Percentiles rank a stretch among this genome's conserved stretches.
These are phyloP conservation scores for Teleiodes luculella DNA, from an alignment of 2,888 invertebrate genomes.

Conservation along the genomic window DNA sequence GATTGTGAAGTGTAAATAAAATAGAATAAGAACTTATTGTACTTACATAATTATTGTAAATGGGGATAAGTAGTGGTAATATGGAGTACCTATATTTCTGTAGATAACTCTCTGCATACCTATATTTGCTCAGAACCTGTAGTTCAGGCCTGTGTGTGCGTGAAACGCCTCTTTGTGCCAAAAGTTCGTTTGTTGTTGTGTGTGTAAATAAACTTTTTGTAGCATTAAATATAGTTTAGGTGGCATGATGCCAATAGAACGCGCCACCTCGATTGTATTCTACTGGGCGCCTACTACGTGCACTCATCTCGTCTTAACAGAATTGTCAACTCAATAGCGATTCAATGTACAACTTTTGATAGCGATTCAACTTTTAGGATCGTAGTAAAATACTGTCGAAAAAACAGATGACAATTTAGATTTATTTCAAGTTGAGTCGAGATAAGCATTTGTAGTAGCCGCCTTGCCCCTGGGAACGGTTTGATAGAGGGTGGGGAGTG, in stretches of 20 bases:
- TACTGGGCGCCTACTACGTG: too few species aligned
- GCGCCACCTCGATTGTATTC: constrained; percentile 37
- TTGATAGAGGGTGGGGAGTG: constrained; percentile 17
- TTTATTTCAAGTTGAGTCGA: too few species aligned
- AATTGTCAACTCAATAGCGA: too few species aligned
- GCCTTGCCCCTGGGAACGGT: constrained; percentile 13
- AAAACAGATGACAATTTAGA: too few species aligned
- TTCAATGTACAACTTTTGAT: too few species aligned
- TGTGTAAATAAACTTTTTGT: constrained; percentile 59
- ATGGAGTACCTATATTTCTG: constrained; percentile 50
- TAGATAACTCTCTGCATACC: constrained; percentile 73
- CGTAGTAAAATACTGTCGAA: too few species aligned
- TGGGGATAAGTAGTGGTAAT: constrained; percentile 52
- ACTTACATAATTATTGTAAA: constrained; percentile 43
- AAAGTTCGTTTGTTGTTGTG: constrained; percentile 59
- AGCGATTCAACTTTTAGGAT: too few species aligned
- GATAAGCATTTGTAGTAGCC: too few species aligned
- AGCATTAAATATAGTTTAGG: constrained; percentile 42
- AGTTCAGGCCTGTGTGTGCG: constrained; percentile 61
- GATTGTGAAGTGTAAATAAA: constrained; percentile 77
- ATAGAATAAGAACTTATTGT: constrained; percentile 69
- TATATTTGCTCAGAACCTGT: constrained; percentile 76
- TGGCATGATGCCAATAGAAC: constrained; percentile 46
- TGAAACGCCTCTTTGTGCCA: constrained; percentile 72
- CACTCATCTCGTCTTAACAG: too few species aligned